Base-by-base conservation (phyloP, 2,113 vertebrate genomes). In the Burhinus oedicnemus region DNA sequence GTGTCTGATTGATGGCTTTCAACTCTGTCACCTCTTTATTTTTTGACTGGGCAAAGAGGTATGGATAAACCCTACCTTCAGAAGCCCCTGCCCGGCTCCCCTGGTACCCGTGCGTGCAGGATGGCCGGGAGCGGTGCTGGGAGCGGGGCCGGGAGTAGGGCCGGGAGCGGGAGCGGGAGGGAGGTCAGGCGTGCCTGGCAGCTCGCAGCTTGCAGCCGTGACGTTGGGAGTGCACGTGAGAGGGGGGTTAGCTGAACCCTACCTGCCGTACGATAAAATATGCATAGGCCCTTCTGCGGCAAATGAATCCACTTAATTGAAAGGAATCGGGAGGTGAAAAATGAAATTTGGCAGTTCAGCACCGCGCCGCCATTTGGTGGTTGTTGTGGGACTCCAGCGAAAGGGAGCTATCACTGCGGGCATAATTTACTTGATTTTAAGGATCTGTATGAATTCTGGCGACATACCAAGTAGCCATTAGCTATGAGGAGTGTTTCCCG, bases 301-400 rank as follows among this genome's bases (percentile, higher is more conserved):
- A 84, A 94, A 85, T 26, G 3, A 78, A 66, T 12, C 79, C 3
- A 7, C 13, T 85, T 94, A 93, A 91, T 75, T 95, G 90, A 94
- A 97, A 96, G 83, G 88, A 83, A 85, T 76, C 4, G 29, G 83
- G 86, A 96, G 85, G 81, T 81, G 92, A 97, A 88, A 93, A 93
- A 94, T 79, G 78, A 49, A 94, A 95, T 92, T 96, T 96, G 96
- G 97, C 96, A 93, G 78, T 91, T 91, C 75, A 55, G 80, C 80
- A 78, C 52, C 19, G 1, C 52, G 69, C 80, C 8, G 6, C 77
- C 88, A 61, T 94, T 94, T 89, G 93, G 72, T 76, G 95, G 82
- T 66, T 95, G 81, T 58, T 74, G 62, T 70, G 57, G 54, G 86
- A 86, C 61, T 91, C 90, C 71, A 25, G 88, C 52, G 38, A 96